A percentile compares a stretch with the other conserved stretches of the same genome.
phyloP scores from a whole-genome alignment of 2,888 invertebrate species.

The Leptinotarsa rubiginosa region DNA sequence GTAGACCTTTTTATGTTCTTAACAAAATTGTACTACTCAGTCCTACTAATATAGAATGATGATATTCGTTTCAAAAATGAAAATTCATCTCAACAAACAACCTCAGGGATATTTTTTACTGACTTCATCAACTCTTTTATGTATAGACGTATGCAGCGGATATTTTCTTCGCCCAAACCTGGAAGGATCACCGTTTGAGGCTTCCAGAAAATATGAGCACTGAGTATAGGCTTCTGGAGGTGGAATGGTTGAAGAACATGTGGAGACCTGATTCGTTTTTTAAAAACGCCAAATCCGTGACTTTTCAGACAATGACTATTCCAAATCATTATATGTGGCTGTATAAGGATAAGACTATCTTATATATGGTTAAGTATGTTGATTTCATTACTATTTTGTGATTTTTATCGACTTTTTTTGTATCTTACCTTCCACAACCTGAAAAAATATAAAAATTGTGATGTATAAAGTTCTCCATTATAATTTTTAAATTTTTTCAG shows the following conservation, averaged over 20 bases:
- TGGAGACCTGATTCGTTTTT: slow-evolving; percentile 95
- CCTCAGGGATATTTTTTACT: background rate
- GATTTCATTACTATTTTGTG: background rate
- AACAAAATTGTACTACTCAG: no score
- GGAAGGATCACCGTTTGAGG: slow-evolving; percentile 89
- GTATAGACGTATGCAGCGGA: slow-evolving; percentile 87
- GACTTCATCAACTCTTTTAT: slow-evolving; percentile 19
- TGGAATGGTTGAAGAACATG: slow-evolving; percentile 92
- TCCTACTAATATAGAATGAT: no score
- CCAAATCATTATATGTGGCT: slow-evolving; percentile 95
- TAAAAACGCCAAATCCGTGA: slow-evolving; percentile 93
- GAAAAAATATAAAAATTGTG: no score
- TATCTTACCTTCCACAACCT: no score
- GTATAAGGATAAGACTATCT: slow-evolving; percentile 86
- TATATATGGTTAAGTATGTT: slow-evolving; percentile 87
- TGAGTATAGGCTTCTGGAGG: slow-evolving; percentile 87
- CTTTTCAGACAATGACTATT: slow-evolving; percentile 94
- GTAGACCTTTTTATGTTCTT: no score
- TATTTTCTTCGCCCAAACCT: slow-evolving; percentile 93
- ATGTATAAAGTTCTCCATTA: no score
- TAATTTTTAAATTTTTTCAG: no score
- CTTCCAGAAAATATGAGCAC: slow-evolving; percentile 93
- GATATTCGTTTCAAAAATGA: background rate
- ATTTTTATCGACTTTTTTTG: no score
- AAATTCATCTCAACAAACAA: no score